Evolutionary conservation across 2,797 vertebrate genomes (phyloP), one percentile per base, ranked within the genome.

Genomic region (Lophius americanus): DNA sequence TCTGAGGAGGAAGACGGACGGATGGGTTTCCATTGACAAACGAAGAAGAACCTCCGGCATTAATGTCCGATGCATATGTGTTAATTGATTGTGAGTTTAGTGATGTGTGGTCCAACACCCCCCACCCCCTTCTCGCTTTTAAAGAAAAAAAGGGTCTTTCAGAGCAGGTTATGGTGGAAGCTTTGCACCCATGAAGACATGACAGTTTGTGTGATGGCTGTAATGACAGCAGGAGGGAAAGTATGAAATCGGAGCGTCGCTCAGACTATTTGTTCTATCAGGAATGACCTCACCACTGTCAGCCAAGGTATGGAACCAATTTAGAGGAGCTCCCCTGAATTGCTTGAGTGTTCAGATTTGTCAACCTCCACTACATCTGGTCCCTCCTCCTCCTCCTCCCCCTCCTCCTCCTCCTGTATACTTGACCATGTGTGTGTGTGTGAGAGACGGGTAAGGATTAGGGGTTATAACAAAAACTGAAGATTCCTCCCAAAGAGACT

Each of bases 261-360:
- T 78, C 78, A 48, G 77, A 41, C 41, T 61, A 66, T 64, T 75
- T 23, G 85, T 63, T 86, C 64, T 52, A 10, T 14, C 48, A 61
- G 60, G 78, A 82, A 90, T 93, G 91, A 93, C 89, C 79, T 92
- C 90, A 91, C 81, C 77, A 65, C 81, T 84, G 86, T 91, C 88
- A 87, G 88, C 78, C 71, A 74, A 85, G 75, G 74, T 86, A 91
- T 93, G 92, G 93, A 93, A 93, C 70, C 83, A 90, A 91, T 93
- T 92, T 85, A 84, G 73, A 67, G 73, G 82, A 79, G 68, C 86
- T 88, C 80, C 87, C 84, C 84, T 84, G 83, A 86, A 84, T 77
- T 79, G 75, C 86, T 85, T 79, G 82, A 85, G 85, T 83, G 76
- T 70, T 82, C 67, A 70, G 83, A 87, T 88, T 77, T 76, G 88